Base-by-base conservation (phyloP, 2,888 invertebrate species). In the Xanthia icteritia region DNA sequence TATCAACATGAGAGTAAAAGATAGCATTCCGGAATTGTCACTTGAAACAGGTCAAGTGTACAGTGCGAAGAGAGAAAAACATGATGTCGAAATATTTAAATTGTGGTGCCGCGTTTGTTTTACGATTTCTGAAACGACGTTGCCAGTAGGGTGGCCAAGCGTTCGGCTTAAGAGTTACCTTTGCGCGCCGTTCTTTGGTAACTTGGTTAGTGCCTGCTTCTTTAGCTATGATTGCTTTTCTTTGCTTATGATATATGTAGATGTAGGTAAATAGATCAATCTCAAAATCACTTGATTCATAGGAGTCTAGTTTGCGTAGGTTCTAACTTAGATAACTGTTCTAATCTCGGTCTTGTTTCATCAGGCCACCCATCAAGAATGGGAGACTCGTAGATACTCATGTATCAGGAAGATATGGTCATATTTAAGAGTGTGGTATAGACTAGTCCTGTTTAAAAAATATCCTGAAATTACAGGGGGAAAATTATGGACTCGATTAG, bases 81-180 rank as follows among this genome's bases (percentile, higher is more conserved):
- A 84, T 58, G 75, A 88, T 86, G 86, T 82, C 76, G 77, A 80
- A 82, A 82, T 88, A 82, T 88, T 86, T 82, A 84, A 84, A 87
- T 66, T 76, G 73, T 61, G 77, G 63, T 70, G 71, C 67, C 80
- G 73, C 76, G 73, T 83, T 87, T 86, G 85, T 86, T 89, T 89
- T 87, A 89, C 76, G 89, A 83, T 84, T 81, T 73, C 74, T 79
- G 76, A 74, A 88, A 84, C 77, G 79, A 74, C 71, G 76, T 64
- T 76, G 64, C 48, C 8, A 66, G 65, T 70, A 78, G 73, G 72
- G 58, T 83, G 42, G 13, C 86, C 58, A 83, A n/a, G n/a, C 6
- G 15, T 56, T 77, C 23, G 15, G 31, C 13, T 17, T 20, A 8
- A 54, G 5, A 9, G 1, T 1, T 39, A 8, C 2, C 11, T 31